Conservation (phyloP, 2,888 invertebrate genomes). For the Unio delphinus region DNA sequence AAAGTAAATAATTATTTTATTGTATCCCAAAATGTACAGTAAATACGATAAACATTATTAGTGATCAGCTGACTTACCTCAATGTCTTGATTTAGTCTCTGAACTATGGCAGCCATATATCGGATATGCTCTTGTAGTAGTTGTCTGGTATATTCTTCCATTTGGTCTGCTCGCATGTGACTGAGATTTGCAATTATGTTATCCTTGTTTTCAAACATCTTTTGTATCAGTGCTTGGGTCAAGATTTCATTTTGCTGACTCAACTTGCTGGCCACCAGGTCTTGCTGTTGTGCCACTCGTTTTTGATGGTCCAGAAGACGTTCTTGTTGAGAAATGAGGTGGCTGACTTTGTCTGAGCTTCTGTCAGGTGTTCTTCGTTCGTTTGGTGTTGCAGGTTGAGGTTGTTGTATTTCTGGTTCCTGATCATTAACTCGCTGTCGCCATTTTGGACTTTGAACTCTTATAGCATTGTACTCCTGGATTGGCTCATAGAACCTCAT, state of each 20-base stretch:
- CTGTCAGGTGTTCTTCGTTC: too few relatives aligned
- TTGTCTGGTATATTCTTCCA: conserved; percentile 61
- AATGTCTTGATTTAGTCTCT: conserved; percentile 65
- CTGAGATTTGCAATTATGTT: conserved; percentile 24
- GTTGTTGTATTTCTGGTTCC: not conserved
- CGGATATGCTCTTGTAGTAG: conserved; percentile 68
- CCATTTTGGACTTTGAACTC: conserved; percentile 28
- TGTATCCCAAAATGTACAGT: too few relatives aligned
- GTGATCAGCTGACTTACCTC: conserved; percentile 43
- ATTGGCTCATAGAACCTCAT: conserved; percentile 12
- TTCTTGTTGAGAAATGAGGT: conserved; percentile 39
- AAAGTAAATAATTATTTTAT: too few relatives aligned
- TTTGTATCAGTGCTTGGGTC: conserved; percentile 26
- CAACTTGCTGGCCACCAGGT: conserved; percentile 24
- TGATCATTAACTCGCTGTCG: conserved; percentile 5
- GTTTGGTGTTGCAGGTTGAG: not conserved
- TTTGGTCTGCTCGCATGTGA: conserved; percentile 20
- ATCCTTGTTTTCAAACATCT: conserved; percentile 38
- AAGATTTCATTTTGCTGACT: conserved; percentile 23
- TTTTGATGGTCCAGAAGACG: conserved; percentile 61
- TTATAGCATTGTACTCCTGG: conserved; percentile 51
- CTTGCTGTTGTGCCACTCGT: conserved; percentile 36
- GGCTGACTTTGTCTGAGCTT: conserved; percentile 10
- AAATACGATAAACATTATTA: not conserved
- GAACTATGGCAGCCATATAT: conserved; percentile 66